A percentile compares a stretch with the other conserved stretches of the same genome.
phyloP scores from a whole-genome alignment of 2,797 vertebrate genomes.

The Xerus rutilus region DNA sequence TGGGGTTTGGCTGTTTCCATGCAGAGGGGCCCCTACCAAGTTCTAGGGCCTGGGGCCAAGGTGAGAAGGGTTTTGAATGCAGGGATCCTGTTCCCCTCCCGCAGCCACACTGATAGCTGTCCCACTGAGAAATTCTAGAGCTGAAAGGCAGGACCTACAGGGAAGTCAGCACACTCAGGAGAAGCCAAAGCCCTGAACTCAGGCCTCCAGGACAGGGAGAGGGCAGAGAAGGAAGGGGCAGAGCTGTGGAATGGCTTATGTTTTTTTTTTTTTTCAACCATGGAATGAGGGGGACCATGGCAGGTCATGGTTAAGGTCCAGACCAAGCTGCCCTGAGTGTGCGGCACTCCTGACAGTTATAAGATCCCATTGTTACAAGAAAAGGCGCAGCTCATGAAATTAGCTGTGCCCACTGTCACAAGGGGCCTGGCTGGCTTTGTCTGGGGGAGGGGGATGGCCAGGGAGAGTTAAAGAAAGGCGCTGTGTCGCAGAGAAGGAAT shows the following conservation, averaged over 20 bases:
- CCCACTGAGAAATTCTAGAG: not conserved
- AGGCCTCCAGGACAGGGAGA: not conserved
- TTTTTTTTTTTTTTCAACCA: not conserved
- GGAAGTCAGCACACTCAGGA: fast-evolving
- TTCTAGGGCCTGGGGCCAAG: too few relatives aligned
- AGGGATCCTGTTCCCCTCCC: not conserved
- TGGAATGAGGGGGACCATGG: not conserved
- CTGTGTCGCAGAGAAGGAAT: not conserved
- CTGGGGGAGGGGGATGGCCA: not conserved
- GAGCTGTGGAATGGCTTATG: not conserved
- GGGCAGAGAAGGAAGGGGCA: not conserved
- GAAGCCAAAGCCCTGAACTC: too few relatives aligned
- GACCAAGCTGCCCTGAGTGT: not conserved
- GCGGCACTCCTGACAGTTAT: not conserved
- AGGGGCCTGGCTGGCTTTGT: not conserved
- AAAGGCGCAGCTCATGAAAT: not conserved
- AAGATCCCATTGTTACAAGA: fast-evolving
- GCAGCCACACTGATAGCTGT: fast-evolving
- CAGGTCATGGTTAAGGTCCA: not conserved
- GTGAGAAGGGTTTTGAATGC: not conserved
- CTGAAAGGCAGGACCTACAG: not conserved
- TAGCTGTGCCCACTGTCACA: too few relatives aligned
- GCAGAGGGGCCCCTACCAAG: not conserved
- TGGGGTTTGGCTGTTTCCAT: not conserved
- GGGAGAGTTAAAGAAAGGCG: not conserved